Base-by-base conservation (phyloP, 2,797 vertebrate species). In the Semotilus atromaculatus region DNA sequence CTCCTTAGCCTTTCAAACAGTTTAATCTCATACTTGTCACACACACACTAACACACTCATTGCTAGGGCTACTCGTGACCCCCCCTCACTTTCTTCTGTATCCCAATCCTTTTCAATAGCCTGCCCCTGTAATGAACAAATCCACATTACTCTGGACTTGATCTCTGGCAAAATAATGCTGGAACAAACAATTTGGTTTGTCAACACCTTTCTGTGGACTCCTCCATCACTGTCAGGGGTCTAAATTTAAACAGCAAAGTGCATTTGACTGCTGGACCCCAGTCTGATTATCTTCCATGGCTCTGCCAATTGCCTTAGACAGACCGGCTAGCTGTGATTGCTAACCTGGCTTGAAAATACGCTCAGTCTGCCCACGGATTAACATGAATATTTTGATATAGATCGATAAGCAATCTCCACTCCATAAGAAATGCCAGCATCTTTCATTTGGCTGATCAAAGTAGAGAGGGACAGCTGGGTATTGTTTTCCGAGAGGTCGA, bases 331-430 rank as follows among this genome's bases (percentile, higher is more conserved):
- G 97, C 92, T 98, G 97, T 99, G 98, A 99, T 98, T 99, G 98
- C 98, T 99, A 99, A 98, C 97, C 98, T 96, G 92, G 96, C 97
- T 98, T 96, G 98, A 97, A 98, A 98, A 98, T 98, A 97, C 97
- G 97, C 97, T 96, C 93, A 91, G 94, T 95, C 96, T 95, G 88
- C 77, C 95, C 93, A 77, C 90, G 95, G 97, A 99, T 99, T 99
- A 99, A 96, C 97, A 98, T 99, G 98, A 98, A 99, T 99, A 99
- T 99, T 99, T 98, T 99, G 96, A 99, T 99, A 99, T 98, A 99
- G 98, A 99, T 99, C 98, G 98, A 99, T 99, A 99, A 99, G 97
- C 98, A 99, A 99, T 99, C 98, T 99, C 98, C 98, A 97, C 97
- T 96, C 97, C 97, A 98, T 99, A 97, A 98, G 97, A 99, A 98